phyloP scores from a whole-genome alignment of 2,113 vertebrate genomes.

The Ochotona princeps region DNA sequence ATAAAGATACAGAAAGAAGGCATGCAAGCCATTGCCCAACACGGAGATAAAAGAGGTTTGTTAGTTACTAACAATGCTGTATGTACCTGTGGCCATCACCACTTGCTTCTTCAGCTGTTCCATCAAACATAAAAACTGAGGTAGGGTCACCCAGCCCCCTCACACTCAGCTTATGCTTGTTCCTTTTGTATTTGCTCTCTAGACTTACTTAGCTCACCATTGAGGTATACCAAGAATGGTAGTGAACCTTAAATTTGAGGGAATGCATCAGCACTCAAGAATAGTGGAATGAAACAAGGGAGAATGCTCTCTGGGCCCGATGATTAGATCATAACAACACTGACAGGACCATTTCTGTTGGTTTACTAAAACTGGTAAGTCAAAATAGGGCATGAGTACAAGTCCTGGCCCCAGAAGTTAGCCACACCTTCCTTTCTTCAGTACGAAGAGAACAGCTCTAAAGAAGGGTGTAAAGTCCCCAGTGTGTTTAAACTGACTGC shows the following conservation, averaged over 20 bases:
- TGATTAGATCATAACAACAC: not conserved
- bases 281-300: not conserved
- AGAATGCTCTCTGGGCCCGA: not conserved
- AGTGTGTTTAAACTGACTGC: constrained; percentile 14
- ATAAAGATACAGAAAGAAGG: not conserved
- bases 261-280: not conserved
- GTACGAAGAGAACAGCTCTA: constrained; percentile 2
- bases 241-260: not conserved
- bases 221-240: not conserved
- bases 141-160: not conserved
- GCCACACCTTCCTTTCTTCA: constrained; percentile 8
- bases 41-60: not conserved
- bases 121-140: not conserved
- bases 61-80: not conserved
- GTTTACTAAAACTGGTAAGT: constrained; percentile 32
- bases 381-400: not conserved
- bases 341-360: not conserved
- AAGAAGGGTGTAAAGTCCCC: constrained; percentile 1
- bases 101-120: not conserved
- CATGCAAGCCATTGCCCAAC: not conserved
- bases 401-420: not conserved
- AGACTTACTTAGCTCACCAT: not conserved
- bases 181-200: not conserved
- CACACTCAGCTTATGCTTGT: not conserved
- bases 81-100: not conserved